These are phyloP conservation scores for Scolopax bukidnonensis DNA, from an alignment of 2,797 vertebrate species.

Conservation along the genomic window DNA sequence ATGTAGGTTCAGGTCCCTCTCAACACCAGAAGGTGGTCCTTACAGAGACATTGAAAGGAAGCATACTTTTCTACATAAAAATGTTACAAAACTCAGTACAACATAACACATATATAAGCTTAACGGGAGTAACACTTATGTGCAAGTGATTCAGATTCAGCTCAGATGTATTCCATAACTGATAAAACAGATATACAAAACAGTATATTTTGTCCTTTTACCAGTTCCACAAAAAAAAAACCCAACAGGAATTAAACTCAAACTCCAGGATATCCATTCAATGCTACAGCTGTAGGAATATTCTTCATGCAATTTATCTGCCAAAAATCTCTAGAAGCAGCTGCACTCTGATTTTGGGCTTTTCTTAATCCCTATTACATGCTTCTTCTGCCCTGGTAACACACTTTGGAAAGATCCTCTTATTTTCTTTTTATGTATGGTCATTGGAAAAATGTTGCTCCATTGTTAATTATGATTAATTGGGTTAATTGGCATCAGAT, in stretches of 20 bases:
- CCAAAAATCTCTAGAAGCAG: not conserved
- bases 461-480: slow-evolving; percentile 41
- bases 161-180: not conserved
- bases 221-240: not conserved
- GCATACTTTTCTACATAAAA: not conserved
- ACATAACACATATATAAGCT: not conserved
- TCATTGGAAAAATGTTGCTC: slow-evolving; percentile 7
- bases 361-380: not conserved
- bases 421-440: not conserved
- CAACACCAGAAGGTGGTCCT: not conserved
- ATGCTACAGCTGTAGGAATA: not conserved
- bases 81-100: not conserved
- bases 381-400: not conserved
- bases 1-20: not conserved
- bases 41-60: not conserved
- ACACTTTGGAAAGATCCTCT: not conserved
- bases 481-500: slow-evolving; percentile 48
- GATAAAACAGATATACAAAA: not conserved
- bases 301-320: not conserved
- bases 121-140: not conserved
- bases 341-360: not conserved
- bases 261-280: not conserved
- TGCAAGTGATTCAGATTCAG: not conserved
- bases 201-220: not conserved
- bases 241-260: not conserved